Conservation (phyloP, 2,113 vertebrate genomes). For the Hiodon tergisus region DNA sequence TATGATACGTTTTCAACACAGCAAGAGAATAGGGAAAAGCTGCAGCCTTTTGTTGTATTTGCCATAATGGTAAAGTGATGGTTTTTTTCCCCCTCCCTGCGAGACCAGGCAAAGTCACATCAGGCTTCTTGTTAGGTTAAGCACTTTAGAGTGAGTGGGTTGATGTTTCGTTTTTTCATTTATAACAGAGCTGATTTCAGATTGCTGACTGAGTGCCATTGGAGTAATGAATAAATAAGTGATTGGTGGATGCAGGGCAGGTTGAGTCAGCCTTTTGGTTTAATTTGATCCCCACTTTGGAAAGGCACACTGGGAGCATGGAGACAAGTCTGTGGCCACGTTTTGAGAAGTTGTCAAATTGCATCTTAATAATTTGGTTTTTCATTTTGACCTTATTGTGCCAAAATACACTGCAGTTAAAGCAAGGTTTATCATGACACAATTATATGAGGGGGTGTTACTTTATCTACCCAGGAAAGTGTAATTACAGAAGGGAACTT, state of each 20-base stretch:
- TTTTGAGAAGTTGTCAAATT: too few relatives aligned
- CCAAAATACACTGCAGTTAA: too few relatives aligned
- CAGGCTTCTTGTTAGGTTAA: conserved; percentile 7
- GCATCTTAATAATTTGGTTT: too few relatives aligned
- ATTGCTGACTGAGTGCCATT: neutral
- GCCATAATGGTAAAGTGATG: neutral
- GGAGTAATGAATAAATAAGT: neutral
- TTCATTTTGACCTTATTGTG: neutral
- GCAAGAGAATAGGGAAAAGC: neutral
- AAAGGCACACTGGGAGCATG: neutral
- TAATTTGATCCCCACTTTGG: neutral
- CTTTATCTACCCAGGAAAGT: too few relatives aligned
- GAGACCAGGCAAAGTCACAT: neutral
- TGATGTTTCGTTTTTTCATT: neutral
- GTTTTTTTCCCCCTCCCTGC: too few relatives aligned
- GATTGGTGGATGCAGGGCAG: neutral
- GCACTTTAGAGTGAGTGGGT: conserved; percentile 8
- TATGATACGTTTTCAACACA: neutral
- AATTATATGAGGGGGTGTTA: too few relatives aligned
- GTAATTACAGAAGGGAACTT: too few relatives aligned
- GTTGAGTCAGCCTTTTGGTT: neutral
- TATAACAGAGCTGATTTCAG: neutral
- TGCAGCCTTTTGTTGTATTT: neutral
- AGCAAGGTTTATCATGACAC: too few relatives aligned
- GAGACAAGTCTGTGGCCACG: neutral